Evolutionary conservation across 2,888 invertebrate genomes (phyloP).

Genomic region (Anticlea derivata): DNA sequence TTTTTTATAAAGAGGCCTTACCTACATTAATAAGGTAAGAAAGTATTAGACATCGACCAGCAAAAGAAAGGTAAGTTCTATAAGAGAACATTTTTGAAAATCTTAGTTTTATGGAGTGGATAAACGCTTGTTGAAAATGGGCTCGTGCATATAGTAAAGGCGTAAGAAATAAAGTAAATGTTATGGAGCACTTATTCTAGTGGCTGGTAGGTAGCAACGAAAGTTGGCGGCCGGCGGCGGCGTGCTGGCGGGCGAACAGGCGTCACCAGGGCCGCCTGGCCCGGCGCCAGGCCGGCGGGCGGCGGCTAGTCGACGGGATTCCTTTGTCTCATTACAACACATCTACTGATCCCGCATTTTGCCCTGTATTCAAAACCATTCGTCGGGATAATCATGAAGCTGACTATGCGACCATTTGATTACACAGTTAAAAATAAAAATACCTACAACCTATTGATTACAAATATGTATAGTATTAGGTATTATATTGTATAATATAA

Average conservation of each 20-base stretch:
- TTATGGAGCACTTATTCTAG: slow-evolving; percentile 21
- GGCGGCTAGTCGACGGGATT: slow-evolving; percentile 79
- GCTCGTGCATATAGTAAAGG: too few relatives aligned
- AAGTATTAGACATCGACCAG: too few relatives aligned
- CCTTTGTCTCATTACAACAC: slow-evolving; percentile 80
- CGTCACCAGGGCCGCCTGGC: slow-evolving; percentile 82
- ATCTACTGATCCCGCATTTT: slow-evolving; percentile 40
- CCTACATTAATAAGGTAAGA: too few relatives aligned
- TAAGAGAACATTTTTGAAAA: too few relatives aligned
- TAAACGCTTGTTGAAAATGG: too few relatives aligned
- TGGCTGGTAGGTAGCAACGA: slow-evolving; percentile 41
- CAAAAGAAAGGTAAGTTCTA: too few relatives aligned
- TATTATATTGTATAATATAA: too few relatives aligned
- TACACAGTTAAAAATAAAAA: too few relatives aligned
- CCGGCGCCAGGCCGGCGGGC: slow-evolving; percentile 83
- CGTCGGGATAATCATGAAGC: slow-evolving; percentile 2
- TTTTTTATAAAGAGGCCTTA: too few relatives aligned
- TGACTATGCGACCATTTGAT: neutral
- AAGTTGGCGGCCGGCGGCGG: slow-evolving; percentile 65
- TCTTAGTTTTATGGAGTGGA: too few relatives aligned
- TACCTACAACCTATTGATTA: too few relatives aligned
- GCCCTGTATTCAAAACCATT: neutral
- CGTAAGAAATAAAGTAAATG: slow-evolving; percentile 20
- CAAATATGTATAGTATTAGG: too few relatives aligned
- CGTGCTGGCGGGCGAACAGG: slow-evolving; percentile 71